Evolutionary conservation across 2,113 vertebrate species (phyloP).

Genomic region (Columbina picui): DNA sequence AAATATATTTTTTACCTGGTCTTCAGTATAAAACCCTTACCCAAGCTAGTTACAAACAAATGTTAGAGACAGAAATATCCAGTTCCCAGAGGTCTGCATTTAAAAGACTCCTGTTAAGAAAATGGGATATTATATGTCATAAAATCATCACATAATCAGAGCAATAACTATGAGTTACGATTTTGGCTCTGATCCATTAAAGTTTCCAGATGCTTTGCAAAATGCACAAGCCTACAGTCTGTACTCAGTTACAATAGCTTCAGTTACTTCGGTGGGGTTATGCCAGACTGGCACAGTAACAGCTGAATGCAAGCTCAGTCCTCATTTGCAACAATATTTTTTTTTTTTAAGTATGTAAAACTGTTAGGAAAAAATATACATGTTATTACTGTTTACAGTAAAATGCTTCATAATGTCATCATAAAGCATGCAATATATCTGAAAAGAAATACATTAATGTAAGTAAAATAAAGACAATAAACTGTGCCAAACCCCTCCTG

Average conservation of each 20-base stretch:
- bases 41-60: background rate
- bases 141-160: slow-evolving; percentile 60
- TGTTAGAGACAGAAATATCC: background rate
- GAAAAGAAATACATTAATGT: background rate
- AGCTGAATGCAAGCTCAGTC: background rate
- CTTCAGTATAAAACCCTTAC: background rate
- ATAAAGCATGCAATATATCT: background rate
- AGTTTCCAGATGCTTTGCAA: slow-evolving; percentile 43
- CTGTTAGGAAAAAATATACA: background rate
- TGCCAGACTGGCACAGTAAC: background rate
- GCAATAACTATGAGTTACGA: slow-evolving; percentile 19
- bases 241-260: slow-evolving; percentile 18
- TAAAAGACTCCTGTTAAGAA: slow-evolving; percentile 17
- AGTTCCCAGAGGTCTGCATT: background rate
- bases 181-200: slow-evolving; percentile 23
- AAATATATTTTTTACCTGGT: background rate
- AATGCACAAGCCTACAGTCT: background rate
- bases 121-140: slow-evolving; percentile 24
- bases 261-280: background rate
- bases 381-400: background rate
- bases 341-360: too few species aligned
- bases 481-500: background rate
- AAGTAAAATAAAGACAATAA: background rate
- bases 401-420: background rate
- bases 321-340: background rate